A percentile compares a stretch with the other conserved stretches of the same genome.
These are phyloP conservation scores for Momotus momota DNA, from an alignment of 2,797 vertebrate species.

Conservation along the genomic window DNA sequence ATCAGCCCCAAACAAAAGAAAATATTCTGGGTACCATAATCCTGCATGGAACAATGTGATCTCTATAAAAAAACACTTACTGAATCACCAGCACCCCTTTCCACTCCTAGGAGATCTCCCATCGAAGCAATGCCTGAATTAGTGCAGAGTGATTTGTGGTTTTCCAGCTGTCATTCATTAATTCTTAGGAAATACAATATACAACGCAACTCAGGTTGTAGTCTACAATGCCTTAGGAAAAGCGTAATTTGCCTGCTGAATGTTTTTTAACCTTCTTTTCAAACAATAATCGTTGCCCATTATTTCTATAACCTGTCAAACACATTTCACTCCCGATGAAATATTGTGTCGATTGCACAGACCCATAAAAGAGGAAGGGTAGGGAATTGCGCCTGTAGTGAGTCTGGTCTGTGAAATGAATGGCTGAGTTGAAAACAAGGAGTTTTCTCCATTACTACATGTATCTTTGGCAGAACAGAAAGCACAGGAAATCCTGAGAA, in stretches of 20 bases:
- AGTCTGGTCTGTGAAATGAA: not conserved
- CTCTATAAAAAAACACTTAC: conserved; percentile 60
- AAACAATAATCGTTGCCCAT: not conserved
- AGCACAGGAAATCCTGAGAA: not conserved
- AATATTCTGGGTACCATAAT: conserved; percentile 46
- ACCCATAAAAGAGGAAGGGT: not conserved
- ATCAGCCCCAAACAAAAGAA: conserved; percentile 50
- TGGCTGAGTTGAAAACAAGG: not conserved
- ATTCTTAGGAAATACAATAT: conserved; percentile 52
- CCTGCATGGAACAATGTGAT: conserved; percentile 31
- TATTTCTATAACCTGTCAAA: not conserved
- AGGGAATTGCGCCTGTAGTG: not conserved
- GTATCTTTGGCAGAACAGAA: not conserved
- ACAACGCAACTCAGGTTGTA: not conserved
- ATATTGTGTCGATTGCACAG: not conserved
- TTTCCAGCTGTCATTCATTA: conserved; percentile 58
- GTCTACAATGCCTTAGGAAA: not conserved
- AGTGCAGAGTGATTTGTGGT: conserved; percentile 63
- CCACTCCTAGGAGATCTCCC: conserved; percentile 39
- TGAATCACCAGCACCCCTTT: conserved; percentile 57
- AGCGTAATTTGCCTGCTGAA: not conserved
- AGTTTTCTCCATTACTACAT: not conserved
- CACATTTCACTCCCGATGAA: not conserved
- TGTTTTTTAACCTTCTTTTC: not conserved
- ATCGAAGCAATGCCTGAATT: conserved; percentile 48